Base-by-base conservation (phyloP, 2,888 invertebrate genomes). In the Drosophila picticornis region DNA sequence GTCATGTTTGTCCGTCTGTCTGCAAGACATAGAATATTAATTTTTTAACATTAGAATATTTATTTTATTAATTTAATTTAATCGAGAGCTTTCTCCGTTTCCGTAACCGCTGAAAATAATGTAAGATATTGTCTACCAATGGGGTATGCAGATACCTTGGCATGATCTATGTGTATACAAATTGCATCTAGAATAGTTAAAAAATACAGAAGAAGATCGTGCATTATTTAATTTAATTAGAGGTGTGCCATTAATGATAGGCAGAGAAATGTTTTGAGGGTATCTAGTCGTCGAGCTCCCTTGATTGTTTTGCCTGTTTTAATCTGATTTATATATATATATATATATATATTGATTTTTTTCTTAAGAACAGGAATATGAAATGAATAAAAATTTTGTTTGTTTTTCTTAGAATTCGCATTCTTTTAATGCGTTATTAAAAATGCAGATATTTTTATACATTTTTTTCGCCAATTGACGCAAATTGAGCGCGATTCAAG, bases 331-430 rank as follows among this genome's bases (percentile, higher is more conserved):
- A 50, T 22, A 13, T 51, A 29, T 34, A 0, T 27, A 27, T 27
- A 27, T 34, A 16, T 16, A 34, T 34, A 34, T 34, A 34, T 34
- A 36, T 29, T 53, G 25, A 22, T 53, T 48, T 46, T 27, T 69
- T 52, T 29, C n/a, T 46, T 10, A 43, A 52, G 53, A 71, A 76
- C 80, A 80, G 80, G 83, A 83, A 75, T 80, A 79, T 51, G 50
- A 78, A 62, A 57, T 63, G 13, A 63, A 62, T 66, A 75, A 46
- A 56, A 68, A 71, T 72, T 75, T 70, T 64, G 71, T 71, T 81
- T 82, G 52, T 71, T 67, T 62, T 46, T 51, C 22, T 32, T 72
- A 72, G 72, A 83, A 86, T 84, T 84, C 70, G 89, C 84, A 84
- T 83, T 67, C 72, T 55, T 65, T 72, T 63, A 58, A 52, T 58